These are phyloP conservation scores for Cotesia glomerata DNA, from an alignment of 1,140 invertebrate species.

Conservation along the genomic window DNA sequence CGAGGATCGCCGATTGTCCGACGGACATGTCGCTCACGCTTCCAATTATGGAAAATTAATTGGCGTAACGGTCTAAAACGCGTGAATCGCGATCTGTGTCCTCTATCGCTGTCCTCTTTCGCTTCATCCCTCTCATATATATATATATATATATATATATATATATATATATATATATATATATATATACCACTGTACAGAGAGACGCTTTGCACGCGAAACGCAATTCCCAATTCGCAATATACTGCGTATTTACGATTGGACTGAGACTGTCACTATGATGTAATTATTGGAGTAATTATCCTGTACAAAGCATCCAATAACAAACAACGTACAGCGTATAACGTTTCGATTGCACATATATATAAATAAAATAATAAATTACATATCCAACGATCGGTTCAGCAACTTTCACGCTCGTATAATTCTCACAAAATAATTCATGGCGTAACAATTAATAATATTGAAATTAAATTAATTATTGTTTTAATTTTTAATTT, in stretches of 20 bases:
- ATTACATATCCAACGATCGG: not conserved
- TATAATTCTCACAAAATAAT: not conserved
- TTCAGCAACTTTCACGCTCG: not conserved
- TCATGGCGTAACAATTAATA: too few relatives aligned
- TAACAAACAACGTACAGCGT: conserved; percentile 7
- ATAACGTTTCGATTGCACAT: not conserved
- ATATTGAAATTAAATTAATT: too few relatives aligned
- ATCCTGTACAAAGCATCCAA: conserved; percentile 44
- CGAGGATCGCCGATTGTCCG: not conserved
- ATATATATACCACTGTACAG: not conserved
- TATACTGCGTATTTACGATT: conserved; percentile 38
- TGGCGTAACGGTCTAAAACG: conserved; percentile 45
- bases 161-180: conserved; percentile 9
- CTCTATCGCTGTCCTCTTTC: not conserved
- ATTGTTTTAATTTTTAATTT: too few relatives aligned
- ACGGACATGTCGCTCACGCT: conserved; percentile 16
- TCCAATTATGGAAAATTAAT: conserved; percentile 62
- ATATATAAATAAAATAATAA: not conserved
- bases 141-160: conserved; percentile 12
- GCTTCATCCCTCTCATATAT: not conserved
- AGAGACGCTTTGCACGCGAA: too few relatives aligned
- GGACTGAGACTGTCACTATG: conserved; percentile 50
- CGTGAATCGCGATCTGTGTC: conserved; percentile 28
- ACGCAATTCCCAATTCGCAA: not conserved
- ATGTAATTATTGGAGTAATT: conserved; percentile 58